phyloP scores from a whole-genome alignment of 1,140 invertebrate species.

The Macrostomum lignano region DNA sequence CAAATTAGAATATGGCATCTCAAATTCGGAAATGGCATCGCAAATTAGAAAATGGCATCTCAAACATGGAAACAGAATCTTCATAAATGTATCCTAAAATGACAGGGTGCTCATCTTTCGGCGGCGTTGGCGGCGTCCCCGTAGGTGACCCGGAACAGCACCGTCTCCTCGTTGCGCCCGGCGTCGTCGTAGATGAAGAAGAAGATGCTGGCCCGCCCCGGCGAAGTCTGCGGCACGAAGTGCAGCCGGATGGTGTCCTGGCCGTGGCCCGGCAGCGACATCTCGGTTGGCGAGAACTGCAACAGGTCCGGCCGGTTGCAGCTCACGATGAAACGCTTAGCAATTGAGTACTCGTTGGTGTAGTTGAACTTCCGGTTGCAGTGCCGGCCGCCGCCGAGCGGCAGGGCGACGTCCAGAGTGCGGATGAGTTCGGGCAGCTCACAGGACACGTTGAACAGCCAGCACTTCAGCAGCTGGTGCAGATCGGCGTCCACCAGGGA shows the following conservation, averaged over 20 bases:
- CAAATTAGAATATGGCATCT: no score
- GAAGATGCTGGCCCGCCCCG: slow-evolving; percentile 19
- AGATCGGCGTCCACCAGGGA: slow-evolving; percentile 26
- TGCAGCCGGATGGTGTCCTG: slow-evolving; percentile 21
- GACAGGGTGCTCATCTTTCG: no score
- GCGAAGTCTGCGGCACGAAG: slow-evolving; percentile 18
- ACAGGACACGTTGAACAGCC: slow-evolving; percentile 23
- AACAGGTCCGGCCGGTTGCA: slow-evolving; percentile 18
- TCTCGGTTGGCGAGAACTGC: slow-evolving; percentile 19
- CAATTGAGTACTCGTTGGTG: slow-evolving; percentile 24
- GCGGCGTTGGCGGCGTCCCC: no score
- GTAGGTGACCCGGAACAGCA: no score
- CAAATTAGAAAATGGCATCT: no score
- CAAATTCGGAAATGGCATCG: no score
- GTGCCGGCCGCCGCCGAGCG: slow-evolving; percentile 15
- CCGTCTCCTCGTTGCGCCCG: slow-evolving; percentile 29
- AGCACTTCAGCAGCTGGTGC: slow-evolving; percentile 23
- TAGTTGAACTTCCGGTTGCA: slow-evolving; percentile 26
- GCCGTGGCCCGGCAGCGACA: slow-evolving; percentile 16
- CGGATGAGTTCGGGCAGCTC: slow-evolving; percentile 17
- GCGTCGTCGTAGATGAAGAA: slow-evolving; percentile 29
- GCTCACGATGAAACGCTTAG: slow-evolving; percentile 16
- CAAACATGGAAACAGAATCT: no score
- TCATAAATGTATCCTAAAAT: no score
- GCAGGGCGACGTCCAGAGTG: slow-evolving; percentile 15